Evolutionary conservation across 2,113 vertebrate species (phyloP), one percentile per base, ranked within the genome.

Genomic region (Narcine bancroftii): DNA sequence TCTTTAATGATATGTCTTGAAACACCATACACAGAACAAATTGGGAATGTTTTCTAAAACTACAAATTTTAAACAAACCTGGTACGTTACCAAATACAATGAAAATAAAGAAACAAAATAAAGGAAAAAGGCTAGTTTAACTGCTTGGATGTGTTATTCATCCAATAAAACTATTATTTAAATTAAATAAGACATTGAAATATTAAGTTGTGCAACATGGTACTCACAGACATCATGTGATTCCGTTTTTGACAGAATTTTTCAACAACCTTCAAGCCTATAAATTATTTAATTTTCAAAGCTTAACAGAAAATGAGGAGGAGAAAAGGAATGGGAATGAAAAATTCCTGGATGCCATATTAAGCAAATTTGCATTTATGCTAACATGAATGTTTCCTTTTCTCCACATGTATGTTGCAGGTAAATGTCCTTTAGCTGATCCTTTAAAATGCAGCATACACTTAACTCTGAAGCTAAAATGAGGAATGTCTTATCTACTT

Each of bases 381-480:
- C 39, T 91, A 91, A 69, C 63, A 91, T 45, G 89, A 65, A 71
- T 91, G 63, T 66, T 71, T 91, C 66, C 39, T 47, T 91, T 91
- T 69, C 63, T 91, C 89, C 89, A 66, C 66, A 47, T 91, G 65
- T 42, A 91, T 71, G 89, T 91, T 24, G 42, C 45, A 66, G 39
- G 63, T 91, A 91, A 91, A 91, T 91, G 89, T 71, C 66, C 63
- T 69, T 91, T 91, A 91, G 89, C 89, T 11, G 65, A 69, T 91
- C 65, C 39, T 69, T 69, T 66, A 26, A 91, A 91, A 69, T 45
- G 89, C 66, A 71, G 89, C 89, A 69, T 91, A 91, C 89, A 69
- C 45, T 91, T 91, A 91, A 66, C 89, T 69, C 65, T 91, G 63
- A 91, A 91, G 89, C 89, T 91, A 66, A 66, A 91, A 91, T 21